Evolutionary conservation across 2,113 vertebrate species (phyloP), one percentile per base, ranked within the genome.

Genomic region (Sander vitreus): DNA sequence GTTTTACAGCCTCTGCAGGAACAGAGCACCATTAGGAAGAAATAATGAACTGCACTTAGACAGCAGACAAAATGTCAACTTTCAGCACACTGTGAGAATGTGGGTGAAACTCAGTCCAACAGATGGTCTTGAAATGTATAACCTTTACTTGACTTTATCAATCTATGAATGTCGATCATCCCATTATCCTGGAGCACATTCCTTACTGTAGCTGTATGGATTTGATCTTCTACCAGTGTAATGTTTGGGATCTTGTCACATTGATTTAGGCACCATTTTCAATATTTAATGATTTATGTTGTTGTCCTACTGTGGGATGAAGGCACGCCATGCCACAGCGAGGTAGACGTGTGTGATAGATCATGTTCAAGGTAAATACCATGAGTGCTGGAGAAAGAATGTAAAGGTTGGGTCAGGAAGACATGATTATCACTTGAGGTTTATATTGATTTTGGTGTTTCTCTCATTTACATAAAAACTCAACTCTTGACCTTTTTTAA

Each of bases 301-400:
- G 77, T 81, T 57, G 25, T 71, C 13, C 21, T 30, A 47, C 69
- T 18, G 16, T 8, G 63, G n/a, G 48, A 54, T 19, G 21, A 54
- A 53, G 64, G 36, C 36, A 21, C 55, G 55, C 6, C 45, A 25
- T 43, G 14, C 18, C 47, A 60, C 62, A 65, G 43, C 48, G 6
- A 6, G 13, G 59, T 30, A 19, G 59, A 74, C 21, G 8, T 33
- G 10, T 15, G 65, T 50, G 21, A 72, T 83, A 30, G 54, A 88
- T 91, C 47, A 59, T 65, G 73, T 70, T 75, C 27, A 66, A 76
- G 77, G 80, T 88, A 81, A 89, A 89, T 81, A 84, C 58, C 78
- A 82, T 48, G 60, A 54, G 51, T 67, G 55, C 6, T 10, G n/a
- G 60, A 65, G 33, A 59, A 21, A 50, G 33, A 12, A 16, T 72